Evolutionary conservation across 2,113 vertebrate species (phyloP).

Genomic region (Anseranas semipalmata): DNA sequence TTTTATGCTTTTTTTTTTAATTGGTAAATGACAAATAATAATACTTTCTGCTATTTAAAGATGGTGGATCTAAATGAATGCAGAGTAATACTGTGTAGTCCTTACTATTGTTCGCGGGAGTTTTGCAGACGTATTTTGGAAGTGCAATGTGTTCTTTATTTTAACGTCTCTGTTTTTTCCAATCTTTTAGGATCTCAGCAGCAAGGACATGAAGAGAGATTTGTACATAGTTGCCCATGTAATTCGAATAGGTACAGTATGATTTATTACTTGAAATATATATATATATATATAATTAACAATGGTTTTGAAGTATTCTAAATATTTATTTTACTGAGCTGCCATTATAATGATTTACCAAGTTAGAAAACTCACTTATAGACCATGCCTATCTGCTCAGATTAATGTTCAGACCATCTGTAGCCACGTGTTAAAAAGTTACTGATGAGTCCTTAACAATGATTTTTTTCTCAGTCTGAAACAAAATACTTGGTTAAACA

Average conservation of each 20-base stretch:
- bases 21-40: neutral
- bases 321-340: neutral
- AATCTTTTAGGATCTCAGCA: constrained; percentile 90
- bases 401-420: neutral
- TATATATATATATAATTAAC: neutral
- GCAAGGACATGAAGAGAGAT: constrained; percentile 96
- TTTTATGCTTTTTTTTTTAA: neutral
- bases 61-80: neutral
- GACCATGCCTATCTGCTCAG: neutral
- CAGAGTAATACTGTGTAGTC: neutral
- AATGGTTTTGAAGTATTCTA: neutral
- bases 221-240: constrained; percentile 95
- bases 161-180: constrained; percentile 6
- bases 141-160: neutral
- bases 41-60: neutral
- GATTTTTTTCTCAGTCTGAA: neutral
- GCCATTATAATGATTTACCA: neutral
- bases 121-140: neutral
- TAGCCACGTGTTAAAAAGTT: neutral
- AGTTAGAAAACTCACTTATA: neutral
- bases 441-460: neutral
- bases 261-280: neutral
- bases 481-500: neutral
- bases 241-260: constrained; percentile 89
- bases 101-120: neutral